These are phyloP conservation scores for Antrozous pallidus DNA, from an alignment of 2,797 vertebrate species.

Conservation along the genomic window DNA sequence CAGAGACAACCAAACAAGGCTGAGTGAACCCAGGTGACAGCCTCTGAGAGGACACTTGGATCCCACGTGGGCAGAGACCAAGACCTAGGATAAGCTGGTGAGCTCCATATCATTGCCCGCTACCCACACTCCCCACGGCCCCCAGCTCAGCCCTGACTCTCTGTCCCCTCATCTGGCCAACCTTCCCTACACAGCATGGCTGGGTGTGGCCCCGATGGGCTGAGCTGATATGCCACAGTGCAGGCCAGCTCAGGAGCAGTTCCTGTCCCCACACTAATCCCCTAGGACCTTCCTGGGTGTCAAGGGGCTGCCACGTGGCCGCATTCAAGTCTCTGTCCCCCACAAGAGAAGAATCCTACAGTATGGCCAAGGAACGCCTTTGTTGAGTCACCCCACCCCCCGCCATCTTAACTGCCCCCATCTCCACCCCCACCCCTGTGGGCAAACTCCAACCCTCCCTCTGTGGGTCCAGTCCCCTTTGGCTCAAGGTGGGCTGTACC, in stretches of 20 bases:
- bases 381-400: constrained; percentile 47
- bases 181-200: background rate
- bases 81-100: constrained; percentile 28
- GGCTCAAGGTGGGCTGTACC: accelerated
- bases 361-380: background rate
- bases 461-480: accelerated
- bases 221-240: background rate
- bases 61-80: background rate
- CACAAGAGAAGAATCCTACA: constrained; percentile 46
- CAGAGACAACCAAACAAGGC: background rate
- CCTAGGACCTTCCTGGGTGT: accelerated
- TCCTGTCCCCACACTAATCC: background rate
- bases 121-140: background rate
- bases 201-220: accelerated
- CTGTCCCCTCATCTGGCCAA: background rate
- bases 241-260: background rate
- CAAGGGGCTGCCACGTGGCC: background rate
- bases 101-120: background rate
- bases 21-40: background rate
- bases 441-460: background rate
- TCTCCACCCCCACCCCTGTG: background rate
- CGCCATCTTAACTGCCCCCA: no score
- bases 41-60: background rate
- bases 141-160: accelerated
- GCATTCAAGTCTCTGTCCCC: constrained; percentile 54